phyloP scores from a whole-genome alignment of 1,140 invertebrate genomes.

The Saccostrea echinata region DNA sequence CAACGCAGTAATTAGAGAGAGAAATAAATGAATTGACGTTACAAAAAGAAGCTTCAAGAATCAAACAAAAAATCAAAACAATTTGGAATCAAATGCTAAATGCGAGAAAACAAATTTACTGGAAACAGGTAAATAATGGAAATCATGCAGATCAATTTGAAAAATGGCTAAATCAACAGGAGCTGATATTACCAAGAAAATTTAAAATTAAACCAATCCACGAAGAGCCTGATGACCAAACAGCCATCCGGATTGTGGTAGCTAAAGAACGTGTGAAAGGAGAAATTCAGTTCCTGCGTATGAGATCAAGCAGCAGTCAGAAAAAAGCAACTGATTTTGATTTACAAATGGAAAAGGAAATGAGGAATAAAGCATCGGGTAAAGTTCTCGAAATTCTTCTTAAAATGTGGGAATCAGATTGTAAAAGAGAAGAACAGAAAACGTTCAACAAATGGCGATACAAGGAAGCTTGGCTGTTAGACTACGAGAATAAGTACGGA shows the following conservation, averaged over 20 bases:
- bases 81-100: background rate
- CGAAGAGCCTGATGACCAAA: background rate
- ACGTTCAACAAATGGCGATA: conserved; percentile 20
- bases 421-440: conserved; percentile 26
- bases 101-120: background rate
- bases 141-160: background rate
- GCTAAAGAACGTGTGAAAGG: conserved; percentile 30
- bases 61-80: background rate
- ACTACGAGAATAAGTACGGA: too few relatives aligned
- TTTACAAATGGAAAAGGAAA: conserved; percentile 14
- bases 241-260: background rate
- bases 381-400: background rate
- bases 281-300: conserved; percentile 5
- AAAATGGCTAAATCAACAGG: background rate
- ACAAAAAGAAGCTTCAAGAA: background rate
- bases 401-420: conserved; percentile 15
- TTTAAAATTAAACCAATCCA: background rate
- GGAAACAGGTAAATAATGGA: background rate
- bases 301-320: background rate
- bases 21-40: background rate
- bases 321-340: conserved; percentile 29
- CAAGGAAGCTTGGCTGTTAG: conserved; percentile 13
- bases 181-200: background rate
- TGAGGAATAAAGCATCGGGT: conserved; percentile 12
- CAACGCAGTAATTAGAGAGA: background rate